phyloP scores from a whole-genome alignment of 2,113 vertebrate species.

The Shinisaurus crocodilurus region DNA sequence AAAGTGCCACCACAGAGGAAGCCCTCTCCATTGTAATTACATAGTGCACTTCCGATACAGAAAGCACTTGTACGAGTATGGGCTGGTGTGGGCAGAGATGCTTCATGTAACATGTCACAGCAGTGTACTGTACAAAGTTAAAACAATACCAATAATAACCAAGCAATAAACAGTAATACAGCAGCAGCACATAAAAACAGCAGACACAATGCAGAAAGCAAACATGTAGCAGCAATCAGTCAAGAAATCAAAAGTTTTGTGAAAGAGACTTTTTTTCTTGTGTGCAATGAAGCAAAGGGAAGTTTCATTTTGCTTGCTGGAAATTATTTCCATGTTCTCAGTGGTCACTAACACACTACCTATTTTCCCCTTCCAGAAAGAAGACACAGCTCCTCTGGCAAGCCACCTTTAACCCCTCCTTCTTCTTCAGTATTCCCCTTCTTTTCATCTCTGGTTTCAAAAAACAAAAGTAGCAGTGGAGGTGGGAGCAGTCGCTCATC shows the following conservation, averaged over 20 bases:
- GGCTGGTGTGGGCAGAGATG: no score
- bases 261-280: neutral
- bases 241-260: neutral
- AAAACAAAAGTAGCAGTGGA: constrained; percentile 81
- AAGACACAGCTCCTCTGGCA: constrained; percentile 94
- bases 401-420: constrained; percentile 82
- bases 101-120: neutral
- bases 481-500: constrained; percentile 80
- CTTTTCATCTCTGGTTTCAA: constrained; percentile 83
- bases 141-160: neutral
- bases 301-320: neutral
- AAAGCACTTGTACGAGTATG: no score
- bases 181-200: neutral
- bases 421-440: constrained; percentile 83
- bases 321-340: constrained; percentile 10
- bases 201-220: neutral
- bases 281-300: neutral
- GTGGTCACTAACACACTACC: neutral
- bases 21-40: neutral
- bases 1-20: neutral
- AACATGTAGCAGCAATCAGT: neutral
- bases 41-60: neutral
- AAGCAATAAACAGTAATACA: neutral
- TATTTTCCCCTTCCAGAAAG: constrained; percentile 83
- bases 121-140: neutral